Evolutionary conservation across 1,140 invertebrate genomes (phyloP), one percentile per base, ranked within the genome.

Genomic region (Galleria mellonella): DNA sequence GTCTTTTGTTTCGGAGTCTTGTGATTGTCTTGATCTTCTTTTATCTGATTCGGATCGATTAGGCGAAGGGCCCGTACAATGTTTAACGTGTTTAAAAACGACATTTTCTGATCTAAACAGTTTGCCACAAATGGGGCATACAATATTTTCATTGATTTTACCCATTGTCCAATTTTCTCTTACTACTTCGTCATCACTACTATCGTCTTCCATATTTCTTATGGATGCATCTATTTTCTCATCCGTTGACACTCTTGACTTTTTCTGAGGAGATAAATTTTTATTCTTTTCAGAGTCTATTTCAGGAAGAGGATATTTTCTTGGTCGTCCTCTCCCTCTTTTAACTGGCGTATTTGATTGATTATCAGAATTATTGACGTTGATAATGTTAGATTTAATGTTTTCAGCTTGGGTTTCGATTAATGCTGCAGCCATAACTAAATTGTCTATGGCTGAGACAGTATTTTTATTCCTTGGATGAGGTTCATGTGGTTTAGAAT

Each of bases 51-150:
- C 82, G 37, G 78, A 77, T 51, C 74, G 62, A 48, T 64, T 83
- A 4, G 75, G 74, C 3, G 83, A 85, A 9, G 76, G 77, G 1
- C 83, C 86, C 1, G 79, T 77, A 44, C 86, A 87, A 66, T 87
- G 86, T 52, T 87, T 87, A 1, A 86, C 86, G 50, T 87, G 86
- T 68, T 87, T 87, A 49, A 85, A 83, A 15, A 87, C 73, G 27
- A 87, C 84, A 62, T 87, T 86, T 57, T 86, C 75, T 32, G 82
- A 81, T 40, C 86, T 62, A 48, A 87, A 87, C 9, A 84, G 52
- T 66, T 87, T 87, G 27, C 70, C 76, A 43, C 86, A 87, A 44
- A 87, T 86, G 15, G 86, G 86, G 49, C 86, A 87, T 13, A 85
- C 68, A 31, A 85, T 85, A 43, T 83, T 82, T 62, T 85, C 76